These are phyloP conservation scores for Cherax destructor DNA, from an alignment of 1,140 invertebrate species.

Conservation along the genomic window DNA sequence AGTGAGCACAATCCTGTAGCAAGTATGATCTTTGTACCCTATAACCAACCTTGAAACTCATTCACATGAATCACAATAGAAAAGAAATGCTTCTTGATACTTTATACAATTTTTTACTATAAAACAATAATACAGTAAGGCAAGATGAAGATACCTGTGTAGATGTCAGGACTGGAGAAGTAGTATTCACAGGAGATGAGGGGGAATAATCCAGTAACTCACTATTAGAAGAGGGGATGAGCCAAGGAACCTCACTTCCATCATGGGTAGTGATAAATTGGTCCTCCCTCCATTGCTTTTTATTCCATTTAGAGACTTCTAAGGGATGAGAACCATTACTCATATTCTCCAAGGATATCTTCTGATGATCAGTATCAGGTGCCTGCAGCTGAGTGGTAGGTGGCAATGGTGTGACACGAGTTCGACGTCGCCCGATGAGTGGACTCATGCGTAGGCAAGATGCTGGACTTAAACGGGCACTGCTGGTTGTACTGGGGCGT, in stretches of 20 bases:
- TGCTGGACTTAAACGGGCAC: neutral
- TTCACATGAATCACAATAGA: no score
- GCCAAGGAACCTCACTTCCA: neutral
- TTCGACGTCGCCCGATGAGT: conserved; percentile 37
- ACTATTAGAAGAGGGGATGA: neutral
- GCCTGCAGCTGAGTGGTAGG: neutral
- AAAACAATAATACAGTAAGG: no score
- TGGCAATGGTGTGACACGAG: conserved; percentile 50
- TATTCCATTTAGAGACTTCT: neutral
- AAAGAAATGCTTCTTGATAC: no score
- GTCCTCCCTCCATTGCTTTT: neutral
- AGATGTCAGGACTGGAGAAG: neutral
- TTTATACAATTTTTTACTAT: no score
- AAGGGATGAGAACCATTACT: neutral
- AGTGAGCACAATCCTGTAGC: no score
- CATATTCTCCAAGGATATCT: neutral
- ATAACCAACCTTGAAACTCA: no score
- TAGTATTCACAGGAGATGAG: neutral
- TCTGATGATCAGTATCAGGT: neutral
- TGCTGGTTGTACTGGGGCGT: neutral
- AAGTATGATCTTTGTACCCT: no score
- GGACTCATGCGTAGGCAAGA: conserved; percentile 50
- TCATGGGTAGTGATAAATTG: neutral
- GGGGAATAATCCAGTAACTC: neutral
- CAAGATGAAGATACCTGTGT: neutral